A percentile compares a stretch with the other conserved stretches of the same genome.
phyloP scores from a whole-genome alignment of 2,888 invertebrate genomes.

The Pycnomerus fuliginosus region DNA sequence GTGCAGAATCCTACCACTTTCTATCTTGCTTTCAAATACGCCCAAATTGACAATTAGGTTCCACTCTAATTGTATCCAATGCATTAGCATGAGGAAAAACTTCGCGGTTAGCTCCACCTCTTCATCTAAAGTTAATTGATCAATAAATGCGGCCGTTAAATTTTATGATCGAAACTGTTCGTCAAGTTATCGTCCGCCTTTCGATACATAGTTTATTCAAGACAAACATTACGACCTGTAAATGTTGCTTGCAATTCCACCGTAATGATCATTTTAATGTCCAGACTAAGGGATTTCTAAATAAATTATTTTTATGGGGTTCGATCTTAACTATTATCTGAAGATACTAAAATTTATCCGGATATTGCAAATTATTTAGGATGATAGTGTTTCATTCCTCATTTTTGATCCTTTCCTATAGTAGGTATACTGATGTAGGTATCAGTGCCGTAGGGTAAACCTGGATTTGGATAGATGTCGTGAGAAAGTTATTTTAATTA shows the following conservation, averaged over 20 bases:
- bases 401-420: too few relatives aligned
- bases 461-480: too few relatives aligned
- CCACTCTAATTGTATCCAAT: neutral
- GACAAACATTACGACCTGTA: slow-evolving; percentile 37
- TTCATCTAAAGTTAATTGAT: slow-evolving; percentile 30
- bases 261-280: slow-evolving; percentile 40
- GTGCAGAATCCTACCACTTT: slow-evolving; percentile 24
- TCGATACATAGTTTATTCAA: slow-evolving; percentile 39
- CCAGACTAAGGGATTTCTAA: slow-evolving; percentile 30
- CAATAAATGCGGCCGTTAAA: slow-evolving; percentile 34
- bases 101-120: slow-evolving; percentile 13
- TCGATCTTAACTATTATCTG: too few relatives aligned
- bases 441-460: too few relatives aligned
- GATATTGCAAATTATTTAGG: too few relatives aligned
- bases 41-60: slow-evolving; percentile 1
- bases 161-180: slow-evolving; percentile 34
- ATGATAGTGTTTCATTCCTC: too few relatives aligned
- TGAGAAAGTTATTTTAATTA: too few relatives aligned
- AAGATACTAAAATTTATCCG: too few relatives aligned
- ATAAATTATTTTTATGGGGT: slow-evolving; percentile 36
- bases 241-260: slow-evolving; percentile 39
- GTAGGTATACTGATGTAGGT: too few relatives aligned
- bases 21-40: slow-evolving; percentile 4
- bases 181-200: slow-evolving; percentile 38
- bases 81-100: neutral